Evolutionary conservation across 2,888 invertebrate species (phyloP), one percentile per base, ranked within the genome.

Genomic region (Zygaena filipendulae): DNA sequence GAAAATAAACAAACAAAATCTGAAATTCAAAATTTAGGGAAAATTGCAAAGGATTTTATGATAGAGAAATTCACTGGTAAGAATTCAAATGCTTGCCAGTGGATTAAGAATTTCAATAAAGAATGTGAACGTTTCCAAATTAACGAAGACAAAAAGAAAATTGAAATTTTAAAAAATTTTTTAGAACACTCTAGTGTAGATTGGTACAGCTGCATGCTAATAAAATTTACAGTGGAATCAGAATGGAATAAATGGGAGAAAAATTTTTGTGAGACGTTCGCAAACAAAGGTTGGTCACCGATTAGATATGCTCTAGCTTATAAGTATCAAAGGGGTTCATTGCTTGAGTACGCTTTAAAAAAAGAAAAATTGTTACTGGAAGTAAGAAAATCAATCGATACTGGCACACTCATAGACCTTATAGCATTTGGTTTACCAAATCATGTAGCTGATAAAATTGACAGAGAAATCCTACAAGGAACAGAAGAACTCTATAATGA

Each of bases 321-420:
- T 29, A 50, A 40, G 23, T 52, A 47, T 32, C 21, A 42, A 32
- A 13, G 7, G 3, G 49, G 49, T 4, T 45, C 47, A 0, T 38
- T 52, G 25, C 10, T 51, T 7, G 48, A 54, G 3, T 52, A 51
- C 43, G 45, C 51, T 0, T 8, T 45, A 10, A 49, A 38, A 39
- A 51, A 52, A 29, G 44, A 49, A 33, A 45, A 29, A 30, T 13
- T 42, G 2, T 28, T 45, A 32, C 19, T 41, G 4, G 38, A 37
- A 13, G 23, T 34, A 19, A 27, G 28, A 26, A 32, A 18, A 11
- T 18, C 30, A 5, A 33, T 37, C 10, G 39, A 37, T 25, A 9
- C 25, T 11, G 32, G 33, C 5, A 36, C 36, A 2, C 19, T 36
- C 7, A 18, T 29, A 11, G 23, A 33, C 12, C 22, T 35, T 8